phyloP scores from a whole-genome alignment of 2,888 invertebrate species.

The Pyrrhosoma nymphula region DNA sequence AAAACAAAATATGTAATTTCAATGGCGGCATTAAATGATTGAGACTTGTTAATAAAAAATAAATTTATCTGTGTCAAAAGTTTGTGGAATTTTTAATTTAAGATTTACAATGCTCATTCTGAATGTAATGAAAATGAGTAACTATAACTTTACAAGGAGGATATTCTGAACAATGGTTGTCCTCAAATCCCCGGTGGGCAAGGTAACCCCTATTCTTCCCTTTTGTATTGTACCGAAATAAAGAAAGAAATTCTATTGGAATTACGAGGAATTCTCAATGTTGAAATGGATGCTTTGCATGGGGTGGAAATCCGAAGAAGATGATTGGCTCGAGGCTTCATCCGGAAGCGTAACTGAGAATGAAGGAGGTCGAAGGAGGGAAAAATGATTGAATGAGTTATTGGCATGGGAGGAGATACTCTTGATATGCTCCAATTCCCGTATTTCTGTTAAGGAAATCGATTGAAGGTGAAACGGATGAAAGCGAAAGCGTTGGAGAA shows the following conservation, averaged over 20 bases:
- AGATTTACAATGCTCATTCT: background rate
- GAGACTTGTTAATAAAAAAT: too few relatives aligned
- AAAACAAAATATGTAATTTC: too few relatives aligned
- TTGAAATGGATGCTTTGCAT: background rate
- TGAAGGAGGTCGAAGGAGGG: background rate
- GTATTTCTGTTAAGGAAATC: too few relatives aligned
- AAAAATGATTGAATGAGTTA: background rate
- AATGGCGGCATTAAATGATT: too few relatives aligned
- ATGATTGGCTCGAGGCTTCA: background rate
- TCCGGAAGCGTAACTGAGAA: background rate
- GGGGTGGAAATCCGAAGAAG: background rate
- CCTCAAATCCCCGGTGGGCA: background rate
- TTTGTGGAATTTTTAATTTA: too few relatives aligned
- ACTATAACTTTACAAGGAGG: background rate
- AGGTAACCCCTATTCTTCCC: background rate
- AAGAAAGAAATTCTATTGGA: background rate
- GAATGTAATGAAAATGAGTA: background rate
- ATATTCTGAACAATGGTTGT: background rate
- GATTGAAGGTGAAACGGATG: too few relatives aligned
- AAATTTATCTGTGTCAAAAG: too few relatives aligned
- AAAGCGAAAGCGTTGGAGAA: too few relatives aligned
- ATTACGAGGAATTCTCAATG: background rate
- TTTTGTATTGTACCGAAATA: background rate
- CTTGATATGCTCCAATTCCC: too few relatives aligned
- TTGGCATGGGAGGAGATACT: background rate